A percentile compares a stretch with the other conserved stretches of the same genome.
Conservation (phyloP, 37 sponge, comb jelly and placozoan genomes). For the Beroe forskalii region DNA sequence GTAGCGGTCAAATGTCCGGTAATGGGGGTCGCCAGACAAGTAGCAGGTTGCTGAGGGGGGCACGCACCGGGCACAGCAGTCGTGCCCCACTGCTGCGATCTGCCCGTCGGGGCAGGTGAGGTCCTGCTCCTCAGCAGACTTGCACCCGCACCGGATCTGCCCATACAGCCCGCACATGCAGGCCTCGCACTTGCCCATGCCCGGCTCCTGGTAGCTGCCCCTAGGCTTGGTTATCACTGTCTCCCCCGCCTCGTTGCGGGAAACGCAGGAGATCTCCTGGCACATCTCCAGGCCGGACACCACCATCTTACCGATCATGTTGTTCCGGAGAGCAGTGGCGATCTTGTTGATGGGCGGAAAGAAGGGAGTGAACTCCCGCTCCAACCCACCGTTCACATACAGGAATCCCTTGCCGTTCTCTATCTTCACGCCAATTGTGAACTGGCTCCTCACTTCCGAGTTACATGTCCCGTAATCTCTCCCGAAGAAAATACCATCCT, state of each 20-base stretch:
- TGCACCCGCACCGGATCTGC: conserved; percentile 33
- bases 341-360: conserved; percentile 39
- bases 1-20: not conserved
- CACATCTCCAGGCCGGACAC: not conserved
- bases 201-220: not conserved
- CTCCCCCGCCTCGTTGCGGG: not conserved
- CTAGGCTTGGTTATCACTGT: conserved; percentile 16
- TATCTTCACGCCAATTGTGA: conserved; percentile 20
- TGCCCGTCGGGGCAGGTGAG: not conserved
- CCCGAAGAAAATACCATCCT: conserved; percentile 35
- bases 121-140: conserved; percentile 32
- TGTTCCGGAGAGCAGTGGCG: conserved; percentile 21
- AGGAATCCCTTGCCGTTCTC: conserved; percentile 29
- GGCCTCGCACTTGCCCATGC: conserved; percentile 22
- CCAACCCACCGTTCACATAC: conserved; percentile 41
- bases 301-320: conserved; percentile 30
- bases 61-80: conserved; percentile 58
- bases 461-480: conserved; percentile 26
- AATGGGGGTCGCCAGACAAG: conserved; percentile 45
- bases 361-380: conserved; percentile 7
- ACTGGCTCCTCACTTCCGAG: not conserved
- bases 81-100: conserved; percentile 24
- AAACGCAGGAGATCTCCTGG: conserved; percentile 39
- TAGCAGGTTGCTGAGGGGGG: conserved; percentile 41
- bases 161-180: conserved; percentile 39